Base-by-base conservation (phyloP, 2,797 vertebrate species). In the Anguilla pacifica region DNA sequence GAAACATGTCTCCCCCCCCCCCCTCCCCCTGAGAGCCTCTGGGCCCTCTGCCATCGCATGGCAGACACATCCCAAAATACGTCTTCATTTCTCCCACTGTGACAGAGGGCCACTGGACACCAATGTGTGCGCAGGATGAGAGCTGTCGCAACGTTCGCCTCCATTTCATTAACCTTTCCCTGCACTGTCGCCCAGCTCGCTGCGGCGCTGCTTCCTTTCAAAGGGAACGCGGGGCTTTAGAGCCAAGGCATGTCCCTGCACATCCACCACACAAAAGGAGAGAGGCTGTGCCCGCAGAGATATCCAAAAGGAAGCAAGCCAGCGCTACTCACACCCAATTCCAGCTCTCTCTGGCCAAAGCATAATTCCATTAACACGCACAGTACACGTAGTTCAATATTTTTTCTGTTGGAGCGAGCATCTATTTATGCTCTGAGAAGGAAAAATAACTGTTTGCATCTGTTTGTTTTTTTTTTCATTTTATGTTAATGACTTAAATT, bases 161-260 rank as follows among this genome's bases (percentile, higher is more conserved):
- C 85, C 87, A 59, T 70, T 46, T 87, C 86, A 84, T 53, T 84
- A 70, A 74, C 61, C 81, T 87, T 87, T 79, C 67, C 53, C 86
- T 46, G 84, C 59, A 53, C 43, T 6, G n/a, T 82, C 67, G 79
- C 70, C 84, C 86, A 84, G 74, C 84, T 19, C 22, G 70, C 84
- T 22, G 57, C 6, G 7, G 17, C 15, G 15, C 22, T 67, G 39
- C 57, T 55, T 72, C 72, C 53, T 28, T n/a, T 67, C 64, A 86
- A 86, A 74, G 22, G 87, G 84, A 25, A n/a, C 13, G n/a, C 9
- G 61, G 17, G 70, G 51, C 59, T 79, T 91, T 90, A 87, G 89
- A 91, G 92, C 91, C 84, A 89, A 93, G 93, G 92, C 91, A 92
- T 92, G 90, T 91, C 90, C 87, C 87, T 57, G 86, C 92, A 91